Conservation (phyloP, 2,113 vertebrate species). For the Illadopsis cleaveri region DNA sequence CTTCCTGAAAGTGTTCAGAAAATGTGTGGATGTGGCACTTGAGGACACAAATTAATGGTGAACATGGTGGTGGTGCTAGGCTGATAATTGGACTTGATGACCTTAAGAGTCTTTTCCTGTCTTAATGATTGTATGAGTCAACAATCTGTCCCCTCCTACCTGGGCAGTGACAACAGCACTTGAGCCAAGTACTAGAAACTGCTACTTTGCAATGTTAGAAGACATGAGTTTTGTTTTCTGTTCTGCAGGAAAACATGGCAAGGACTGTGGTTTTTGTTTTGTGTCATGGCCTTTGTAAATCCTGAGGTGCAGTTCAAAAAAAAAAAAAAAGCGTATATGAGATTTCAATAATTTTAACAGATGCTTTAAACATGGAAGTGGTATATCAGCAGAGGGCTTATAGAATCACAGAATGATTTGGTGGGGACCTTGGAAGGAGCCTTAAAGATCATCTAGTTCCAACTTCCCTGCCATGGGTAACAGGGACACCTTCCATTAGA, state of each 20-base stretch:
- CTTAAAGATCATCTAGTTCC: not conserved
- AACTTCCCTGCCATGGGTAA: not conserved
- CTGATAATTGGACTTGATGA: not conserved
- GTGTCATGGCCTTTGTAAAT: not conserved
- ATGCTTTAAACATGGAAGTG: not conserved
- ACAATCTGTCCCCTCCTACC: not conserved
- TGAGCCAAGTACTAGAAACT: not conserved
- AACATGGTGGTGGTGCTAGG: not conserved
- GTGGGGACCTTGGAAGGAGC: not conserved
- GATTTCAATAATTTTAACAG: not conserved
- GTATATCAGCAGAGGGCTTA: not conserved
- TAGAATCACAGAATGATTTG: not conserved
- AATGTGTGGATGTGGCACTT: fast-evolving
- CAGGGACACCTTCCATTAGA: not conserved
- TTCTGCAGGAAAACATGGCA: not conserved
- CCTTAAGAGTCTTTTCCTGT: not conserved
- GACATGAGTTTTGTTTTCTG: not conserved
- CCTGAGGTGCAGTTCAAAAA: not conserved
- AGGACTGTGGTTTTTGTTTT: fast-evolving
- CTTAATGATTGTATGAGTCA: not conserved
- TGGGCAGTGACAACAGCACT: not conserved
- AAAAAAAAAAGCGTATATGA: not conserved
- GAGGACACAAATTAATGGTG: not conserved
- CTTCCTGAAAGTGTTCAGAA: not conserved
- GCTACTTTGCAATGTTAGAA: not conserved